Percentiles rank a stretch among this genome's conserved stretches.
These are phyloP conservation scores for Smithornis capensis DNA, from an alignment of 2,113 vertebrate genomes.

Conservation along the genomic window DNA sequence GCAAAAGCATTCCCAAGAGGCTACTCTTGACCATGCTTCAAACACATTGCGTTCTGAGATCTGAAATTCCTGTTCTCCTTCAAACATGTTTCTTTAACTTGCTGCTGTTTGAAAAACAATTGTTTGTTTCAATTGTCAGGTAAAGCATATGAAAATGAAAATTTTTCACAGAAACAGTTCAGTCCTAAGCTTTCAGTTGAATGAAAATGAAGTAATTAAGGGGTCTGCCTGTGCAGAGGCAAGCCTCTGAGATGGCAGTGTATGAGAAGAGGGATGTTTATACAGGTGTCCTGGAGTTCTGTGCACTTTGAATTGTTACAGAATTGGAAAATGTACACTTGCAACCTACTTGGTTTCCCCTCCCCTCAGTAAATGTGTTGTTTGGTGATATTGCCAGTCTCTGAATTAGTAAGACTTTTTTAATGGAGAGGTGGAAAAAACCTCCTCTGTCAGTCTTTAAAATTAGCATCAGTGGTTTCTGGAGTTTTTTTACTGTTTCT, in stretches of 20 bases:
- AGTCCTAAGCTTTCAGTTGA: not conserved
- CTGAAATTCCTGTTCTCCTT: not conserved
- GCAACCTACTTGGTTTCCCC: not conserved
- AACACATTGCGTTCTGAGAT: not conserved
- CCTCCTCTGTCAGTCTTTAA: not conserved
- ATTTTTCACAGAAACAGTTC: not conserved
- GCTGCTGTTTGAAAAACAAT: not conserved
- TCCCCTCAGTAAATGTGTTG: not conserved
- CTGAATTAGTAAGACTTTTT: not conserved
- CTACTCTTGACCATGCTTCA: not conserved
- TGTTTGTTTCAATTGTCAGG: not conserved
- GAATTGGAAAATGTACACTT: not conserved
- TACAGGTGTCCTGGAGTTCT: not conserved
- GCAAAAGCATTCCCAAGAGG: not conserved
- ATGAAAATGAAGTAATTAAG: not conserved
- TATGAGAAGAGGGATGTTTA: not conserved
- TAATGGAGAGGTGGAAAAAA: not conserved
- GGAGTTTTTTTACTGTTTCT: not conserved
- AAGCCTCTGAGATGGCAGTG: not conserved
- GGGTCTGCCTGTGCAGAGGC: not conserved
- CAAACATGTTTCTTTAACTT: not conserved
- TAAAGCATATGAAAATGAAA: not conserved
- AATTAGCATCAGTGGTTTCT: not conserved
- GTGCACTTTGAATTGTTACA: not conserved
- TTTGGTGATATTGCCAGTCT: not conserved